Evolutionary conservation across 2,797 vertebrate species (phyloP).

Genomic region (Prionace glauca): DNA sequence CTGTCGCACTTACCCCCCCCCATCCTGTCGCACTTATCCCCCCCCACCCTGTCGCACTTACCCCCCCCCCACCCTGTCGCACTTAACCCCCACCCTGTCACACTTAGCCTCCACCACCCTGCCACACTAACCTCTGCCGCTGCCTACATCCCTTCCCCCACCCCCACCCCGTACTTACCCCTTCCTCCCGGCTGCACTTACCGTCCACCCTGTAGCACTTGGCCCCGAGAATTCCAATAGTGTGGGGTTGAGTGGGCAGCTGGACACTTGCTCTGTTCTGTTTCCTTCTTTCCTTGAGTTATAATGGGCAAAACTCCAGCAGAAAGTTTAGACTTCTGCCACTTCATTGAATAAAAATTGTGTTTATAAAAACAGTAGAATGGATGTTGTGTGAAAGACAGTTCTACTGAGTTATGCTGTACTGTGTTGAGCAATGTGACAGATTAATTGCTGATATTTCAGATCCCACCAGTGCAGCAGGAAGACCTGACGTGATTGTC

Average conservation of each 20-base stretch:
- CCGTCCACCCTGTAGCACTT: not conserved
- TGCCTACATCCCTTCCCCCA: no score
- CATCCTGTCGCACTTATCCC: no score
- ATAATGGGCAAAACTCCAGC: not conserved
- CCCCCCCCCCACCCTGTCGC: no score
- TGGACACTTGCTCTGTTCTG: not conserved
- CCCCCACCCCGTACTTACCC: no score
- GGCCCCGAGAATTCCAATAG: not conserved
- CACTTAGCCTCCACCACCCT: no score
- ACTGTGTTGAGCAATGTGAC: not conserved
- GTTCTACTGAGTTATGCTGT: not conserved
- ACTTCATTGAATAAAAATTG: not conserved
- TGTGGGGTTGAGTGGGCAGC: not conserved
- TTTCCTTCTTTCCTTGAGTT: not conserved
- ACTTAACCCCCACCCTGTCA: no score
- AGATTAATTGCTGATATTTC: constrained; percentile 43
- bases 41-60: no score
- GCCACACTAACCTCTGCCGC: no score
- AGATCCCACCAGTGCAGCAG: constrained; percentile 62
- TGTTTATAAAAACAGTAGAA: not conserved
- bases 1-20: no score
- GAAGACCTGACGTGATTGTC: constrained; percentile 67
- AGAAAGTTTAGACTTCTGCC: not conserved
- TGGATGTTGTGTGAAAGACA: not conserved
- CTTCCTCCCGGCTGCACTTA: not conserved